These are phyloP conservation scores for Sebastes itinus DNA, from an alignment of 2,797 vertebrate genomes.

Conservation along the genomic window DNA sequence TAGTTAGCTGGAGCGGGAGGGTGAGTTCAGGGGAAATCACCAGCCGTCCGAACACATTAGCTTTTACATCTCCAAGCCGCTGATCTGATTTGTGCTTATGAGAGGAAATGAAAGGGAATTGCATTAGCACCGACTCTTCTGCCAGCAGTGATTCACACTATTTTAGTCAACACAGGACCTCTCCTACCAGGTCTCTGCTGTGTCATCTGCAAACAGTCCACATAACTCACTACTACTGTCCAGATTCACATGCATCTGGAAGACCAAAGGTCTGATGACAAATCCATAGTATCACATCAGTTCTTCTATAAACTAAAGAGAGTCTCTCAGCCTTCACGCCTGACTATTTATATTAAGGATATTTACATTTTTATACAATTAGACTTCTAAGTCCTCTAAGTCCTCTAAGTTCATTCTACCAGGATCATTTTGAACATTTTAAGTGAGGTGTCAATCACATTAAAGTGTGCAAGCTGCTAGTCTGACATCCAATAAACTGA, in stretches of 20 bases:
- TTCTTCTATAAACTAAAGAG: not conserved
- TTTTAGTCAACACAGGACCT: conserved; percentile 49
- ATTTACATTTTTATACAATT: not conserved
- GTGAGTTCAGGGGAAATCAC: conserved; percentile 66
- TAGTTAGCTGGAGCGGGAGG: conserved; percentile 53
- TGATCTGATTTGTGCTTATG: conserved; percentile 69
- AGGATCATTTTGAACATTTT: not conserved
- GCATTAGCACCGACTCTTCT: conserved; percentile 56
- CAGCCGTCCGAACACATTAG: conserved; percentile 61
- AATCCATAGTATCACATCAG: not conserved
- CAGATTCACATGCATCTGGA: conserved; percentile 1
- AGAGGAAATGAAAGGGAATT: conserved; percentile 70
- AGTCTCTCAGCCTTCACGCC: not conserved
- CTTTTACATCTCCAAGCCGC: conserved; percentile 50
- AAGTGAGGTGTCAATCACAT: too few species aligned
- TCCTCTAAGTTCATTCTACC: not conserved
- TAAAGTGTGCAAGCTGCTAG: not conserved
- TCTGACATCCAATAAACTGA: conserved; percentile 12
- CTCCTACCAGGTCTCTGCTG: conserved; percentile 24
- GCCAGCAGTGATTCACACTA: conserved; percentile 53
- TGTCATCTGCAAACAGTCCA: conserved; percentile 22
- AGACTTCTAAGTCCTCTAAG: not conserved
- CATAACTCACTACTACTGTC: not conserved
- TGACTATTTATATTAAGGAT: not conserved
- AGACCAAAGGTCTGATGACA: not conserved